Evolutionary conservation across 2,113 vertebrate species (phyloP).

Genomic region (Grammomys surdaster): DNA sequence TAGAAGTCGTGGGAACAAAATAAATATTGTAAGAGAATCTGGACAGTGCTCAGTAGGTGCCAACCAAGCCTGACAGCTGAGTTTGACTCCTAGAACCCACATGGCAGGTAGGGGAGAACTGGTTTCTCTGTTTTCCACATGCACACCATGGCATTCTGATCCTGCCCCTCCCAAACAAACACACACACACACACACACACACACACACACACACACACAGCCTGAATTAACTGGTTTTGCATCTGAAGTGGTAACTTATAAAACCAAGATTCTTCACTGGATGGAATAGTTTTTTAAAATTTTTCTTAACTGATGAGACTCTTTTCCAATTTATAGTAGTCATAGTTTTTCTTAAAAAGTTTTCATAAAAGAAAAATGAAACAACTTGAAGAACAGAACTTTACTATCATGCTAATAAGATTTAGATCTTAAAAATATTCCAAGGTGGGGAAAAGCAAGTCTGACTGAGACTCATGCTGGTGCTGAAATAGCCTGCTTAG

Average conservation of each 20-base stretch:
- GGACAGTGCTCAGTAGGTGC: not conserved
- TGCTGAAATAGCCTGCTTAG: not conserved
- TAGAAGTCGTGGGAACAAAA: not conserved
- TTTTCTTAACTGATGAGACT: conserved; percentile 19
- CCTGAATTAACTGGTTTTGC: not conserved
- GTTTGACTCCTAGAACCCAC: not conserved
- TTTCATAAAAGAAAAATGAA: conserved; percentile 10
- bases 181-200: not conserved
- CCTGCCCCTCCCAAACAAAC: not conserved
- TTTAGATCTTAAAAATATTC: conserved; percentile 1
- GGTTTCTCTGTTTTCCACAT: not conserved
- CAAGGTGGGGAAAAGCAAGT: not conserved
- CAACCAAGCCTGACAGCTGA: not conserved
- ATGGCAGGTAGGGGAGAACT: not conserved
- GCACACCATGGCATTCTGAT: not conserved
- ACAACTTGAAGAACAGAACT: conserved; percentile 18
- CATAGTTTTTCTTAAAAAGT: not conserved
- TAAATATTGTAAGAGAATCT: not conserved
- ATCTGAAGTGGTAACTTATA: not conserved
- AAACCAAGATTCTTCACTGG: not conserved
- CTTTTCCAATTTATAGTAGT: not conserved
- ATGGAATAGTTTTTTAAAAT: not conserved
- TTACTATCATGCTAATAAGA: not conserved
- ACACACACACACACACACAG: not conserved
- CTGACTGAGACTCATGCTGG: not conserved